Base-by-base conservation (phyloP, 30 jellyfish, hydroid and myxozoan species). In the Nemopilema nomurai region DNA sequence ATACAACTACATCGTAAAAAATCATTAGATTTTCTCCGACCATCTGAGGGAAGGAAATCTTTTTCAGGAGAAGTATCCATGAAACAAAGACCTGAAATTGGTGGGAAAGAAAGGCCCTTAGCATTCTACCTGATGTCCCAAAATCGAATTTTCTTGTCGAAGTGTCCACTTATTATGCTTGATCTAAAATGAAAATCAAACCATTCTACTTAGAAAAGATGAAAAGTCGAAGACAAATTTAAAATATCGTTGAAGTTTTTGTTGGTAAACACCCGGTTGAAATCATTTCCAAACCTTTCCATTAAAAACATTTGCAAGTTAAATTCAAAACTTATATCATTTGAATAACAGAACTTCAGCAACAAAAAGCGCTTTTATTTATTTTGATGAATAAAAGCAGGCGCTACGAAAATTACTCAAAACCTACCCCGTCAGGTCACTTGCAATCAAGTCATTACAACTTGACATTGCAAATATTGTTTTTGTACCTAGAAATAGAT, bases 391-490 rank as follows among this genome's bases (percentile, higher is more conserved):
- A 32, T 8, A 17, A 18, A 26, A 16, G 28, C 23, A 7, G 50
- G 19, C 8, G 81, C 18, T 8, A 51, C 16, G 17, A 30, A 32
- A 8, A 20, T 27, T 22, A 33, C 24, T 20, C 16, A n/a, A n/a
- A n/a, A 69, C 92, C 9, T 33, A 95, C 99, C 99, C 99, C 0
- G 96, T 87, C 0, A 82, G 52, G 72, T 95, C 99, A 49, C 97
- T 79, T 0, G 99, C 87, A 13, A 95, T 96, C 49, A 95, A 81
- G 69, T 95, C 99, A 90, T 95, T 95, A 69, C 99, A 95, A 73
- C 99, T 95, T 68, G 99, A 95, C 79, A 97, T 95, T 0, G 99
- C 97, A 87, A 95, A 95, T 78, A 95, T 89, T 67, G 99, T 95
- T 79, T 85, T 95, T 32, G 99, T 95, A 65, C 99, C 99, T 95